These are phyloP conservation scores for Entomyzon cyanotis DNA, from an alignment of 2,113 vertebrate species.

Conservation along the genomic window DNA sequence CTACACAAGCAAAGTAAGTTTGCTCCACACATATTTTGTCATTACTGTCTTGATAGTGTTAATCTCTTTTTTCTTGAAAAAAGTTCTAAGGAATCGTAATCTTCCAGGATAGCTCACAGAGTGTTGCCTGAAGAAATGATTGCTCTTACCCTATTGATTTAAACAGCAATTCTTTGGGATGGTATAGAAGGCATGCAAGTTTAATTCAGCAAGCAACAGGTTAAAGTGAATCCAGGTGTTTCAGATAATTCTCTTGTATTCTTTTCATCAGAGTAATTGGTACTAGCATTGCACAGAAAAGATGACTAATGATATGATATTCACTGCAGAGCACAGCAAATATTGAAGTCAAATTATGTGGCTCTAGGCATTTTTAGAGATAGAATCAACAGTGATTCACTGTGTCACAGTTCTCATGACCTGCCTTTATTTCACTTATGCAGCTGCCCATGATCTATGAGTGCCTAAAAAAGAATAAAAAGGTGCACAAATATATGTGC, in stretches of 20 bases:
- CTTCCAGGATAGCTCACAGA: not conserved
- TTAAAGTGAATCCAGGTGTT: not conserved
- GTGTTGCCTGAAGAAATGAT: not conserved
- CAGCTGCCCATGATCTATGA: not conserved
- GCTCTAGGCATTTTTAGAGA: constrained; percentile 3
- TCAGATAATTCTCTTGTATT: not conserved
- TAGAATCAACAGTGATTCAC: constrained; percentile 40
- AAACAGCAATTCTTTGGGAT: not conserved
- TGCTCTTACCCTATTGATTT: not conserved
- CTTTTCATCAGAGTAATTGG: not conserved
- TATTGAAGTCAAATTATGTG: constrained; percentile 1
- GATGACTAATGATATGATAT: not conserved
- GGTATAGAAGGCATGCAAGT: not conserved
- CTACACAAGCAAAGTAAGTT: not conserved
- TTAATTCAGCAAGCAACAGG: not conserved
- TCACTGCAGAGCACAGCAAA: not conserved
- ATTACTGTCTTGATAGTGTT: not conserved
- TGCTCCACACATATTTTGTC: not conserved
- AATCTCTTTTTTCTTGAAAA: not conserved
- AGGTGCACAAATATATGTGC: not conserved
- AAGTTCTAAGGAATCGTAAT: not conserved
- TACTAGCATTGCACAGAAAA: not conserved
- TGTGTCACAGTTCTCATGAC: not conserved
- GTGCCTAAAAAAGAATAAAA: not conserved
- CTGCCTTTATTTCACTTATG: not conserved